Conservation (phyloP, 2,797 vertebrate genomes). For the Fratercula arctica region DNA sequence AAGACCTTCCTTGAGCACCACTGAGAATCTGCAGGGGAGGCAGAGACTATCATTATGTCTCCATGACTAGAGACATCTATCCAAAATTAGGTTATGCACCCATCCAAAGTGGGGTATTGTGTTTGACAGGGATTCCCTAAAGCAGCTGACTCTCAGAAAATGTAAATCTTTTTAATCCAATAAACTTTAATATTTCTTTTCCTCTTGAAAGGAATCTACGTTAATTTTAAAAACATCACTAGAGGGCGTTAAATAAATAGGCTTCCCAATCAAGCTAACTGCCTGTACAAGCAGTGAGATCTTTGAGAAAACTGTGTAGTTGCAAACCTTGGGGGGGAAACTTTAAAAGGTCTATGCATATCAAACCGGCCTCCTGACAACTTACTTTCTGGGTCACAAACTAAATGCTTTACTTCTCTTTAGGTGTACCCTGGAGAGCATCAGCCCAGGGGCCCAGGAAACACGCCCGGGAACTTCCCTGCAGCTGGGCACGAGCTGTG, state of each 20-base stretch:
- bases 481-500: background rate
- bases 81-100: background rate
- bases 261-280: background rate
- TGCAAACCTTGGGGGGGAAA: background rate
- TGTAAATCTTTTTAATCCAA: background rate
- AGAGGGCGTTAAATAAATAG: constrained; percentile 30
- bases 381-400: background rate
- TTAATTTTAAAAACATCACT: constrained; percentile 5
- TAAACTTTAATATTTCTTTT: background rate
- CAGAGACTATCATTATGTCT: background rate
- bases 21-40: background rate
- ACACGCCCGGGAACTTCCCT: background rate
- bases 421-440: background rate
- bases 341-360: background rate
- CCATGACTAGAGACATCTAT: background rate
- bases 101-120: background rate
- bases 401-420: background rate
- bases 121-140: background rate
- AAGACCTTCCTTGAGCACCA: background rate
- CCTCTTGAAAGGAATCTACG: background rate
- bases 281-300: background rate
- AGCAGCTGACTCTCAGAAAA: background rate
- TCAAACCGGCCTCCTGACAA: background rate
- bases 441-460: background rate
- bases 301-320: background rate